A percentile compares a stretch with the other conserved stretches of the same genome.
phyloP scores from a whole-genome alignment of 2,113 vertebrate genomes.

The Pterocles gutturalis region DNA sequence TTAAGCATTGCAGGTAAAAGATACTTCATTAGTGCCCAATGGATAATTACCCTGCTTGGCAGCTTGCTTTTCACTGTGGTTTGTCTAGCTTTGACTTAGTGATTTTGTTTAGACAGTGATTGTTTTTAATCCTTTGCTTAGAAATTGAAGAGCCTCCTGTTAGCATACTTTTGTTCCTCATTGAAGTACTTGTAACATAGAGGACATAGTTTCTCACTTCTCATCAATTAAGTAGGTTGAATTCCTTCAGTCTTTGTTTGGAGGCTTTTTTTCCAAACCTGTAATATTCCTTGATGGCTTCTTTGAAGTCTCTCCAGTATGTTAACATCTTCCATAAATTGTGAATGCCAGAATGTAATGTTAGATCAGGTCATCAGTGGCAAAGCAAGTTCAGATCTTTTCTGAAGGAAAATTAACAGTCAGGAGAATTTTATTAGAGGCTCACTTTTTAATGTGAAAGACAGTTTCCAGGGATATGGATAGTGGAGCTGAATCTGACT shows the following conservation, averaged over 20 bases:
- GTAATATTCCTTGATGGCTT: not conserved
- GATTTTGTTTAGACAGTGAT: not conserved
- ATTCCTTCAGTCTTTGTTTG: not conserved
- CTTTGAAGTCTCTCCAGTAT: not conserved
- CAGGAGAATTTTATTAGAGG: not conserved
- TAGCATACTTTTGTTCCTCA: not conserved
- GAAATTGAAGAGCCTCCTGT: not conserved
- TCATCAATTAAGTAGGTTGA: not conserved
- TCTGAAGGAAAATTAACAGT: not conserved
- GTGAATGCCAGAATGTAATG: not conserved
- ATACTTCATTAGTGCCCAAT: not conserved
- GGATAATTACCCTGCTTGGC: not conserved
- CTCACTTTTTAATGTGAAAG: not conserved
- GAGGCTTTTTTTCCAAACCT: not conserved
- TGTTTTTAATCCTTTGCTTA: not conserved
- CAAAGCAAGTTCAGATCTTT: not conserved
- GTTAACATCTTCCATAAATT: not conserved
- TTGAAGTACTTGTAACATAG: not conserved
- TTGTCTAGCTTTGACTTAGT: not conserved
- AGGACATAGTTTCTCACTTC: not conserved
- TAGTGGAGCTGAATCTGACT: not conserved
- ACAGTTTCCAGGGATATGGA: not conserved
- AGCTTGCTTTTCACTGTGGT: not conserved
- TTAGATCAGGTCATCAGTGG: not conserved
- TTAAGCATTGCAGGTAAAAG: not conserved